Base-by-base conservation (phyloP, 2,888 invertebrate species). In the Calephelis perditalis region DNA sequence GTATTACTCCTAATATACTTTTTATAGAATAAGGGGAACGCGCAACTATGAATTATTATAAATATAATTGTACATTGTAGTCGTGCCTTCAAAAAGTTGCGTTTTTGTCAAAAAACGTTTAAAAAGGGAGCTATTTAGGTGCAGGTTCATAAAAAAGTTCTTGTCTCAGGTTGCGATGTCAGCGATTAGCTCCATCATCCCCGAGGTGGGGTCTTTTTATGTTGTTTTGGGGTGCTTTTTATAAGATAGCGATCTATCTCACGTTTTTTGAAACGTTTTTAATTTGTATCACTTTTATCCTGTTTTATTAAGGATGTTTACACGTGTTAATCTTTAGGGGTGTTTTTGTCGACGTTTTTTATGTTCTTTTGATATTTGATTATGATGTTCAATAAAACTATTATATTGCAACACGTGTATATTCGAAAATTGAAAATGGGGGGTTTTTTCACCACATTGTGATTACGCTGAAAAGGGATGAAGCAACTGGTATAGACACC, bases 301-400 rank as follows among this genome's bases (percentile, higher is more conserved):
- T 73, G 73, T 77, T 80, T 82, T 81, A 84, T 84, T 82, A 76
- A 77, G 81, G 81, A 75, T 86, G 81, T 85, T 84, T 81, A 82
- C 80, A 77, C 73, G 77, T 79, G 81, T 81, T 71, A 68, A 62
- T 56, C 10, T 11, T 2, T 52, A 52, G 35, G 52, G 52, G 35
- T 11, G 8, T 73, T 78, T 76, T 77, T 75, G 71, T 70, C 62
- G 55, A 62, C 10, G 35, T 35, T 26, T 57, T 62, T 66, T 65
- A 65, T 46, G 56, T 62, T 55, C 8, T 62, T 60, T 62, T 43
- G 47, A 60, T 56, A 54, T 58, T 12, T 47, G 46, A 47, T 57
- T 52, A 54, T 62, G 58, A 58, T 58, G 59, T 55, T 44, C 12
- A 12, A 15, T 37, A 35, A 57, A 37, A 15, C 15, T 61, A 40